Evolutionary conservation across 2,113 vertebrate species (phyloP).

Genomic region (Helogale parvula): DNA sequence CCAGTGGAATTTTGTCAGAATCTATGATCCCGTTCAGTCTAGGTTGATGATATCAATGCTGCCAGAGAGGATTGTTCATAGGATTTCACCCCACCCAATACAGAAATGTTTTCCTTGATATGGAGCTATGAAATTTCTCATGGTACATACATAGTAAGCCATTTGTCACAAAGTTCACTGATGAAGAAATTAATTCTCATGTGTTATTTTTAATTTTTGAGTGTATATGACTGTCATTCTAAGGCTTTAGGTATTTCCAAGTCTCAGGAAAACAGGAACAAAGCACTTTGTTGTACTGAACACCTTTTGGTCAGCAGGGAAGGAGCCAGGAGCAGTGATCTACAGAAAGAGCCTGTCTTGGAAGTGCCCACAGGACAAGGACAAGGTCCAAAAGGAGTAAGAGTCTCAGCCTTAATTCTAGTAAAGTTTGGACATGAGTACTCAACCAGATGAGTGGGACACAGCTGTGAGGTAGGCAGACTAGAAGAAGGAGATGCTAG

Average conservation of each 20-base stretch:
- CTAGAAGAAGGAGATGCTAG: not conserved
- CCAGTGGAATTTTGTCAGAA: slow-evolving; percentile 28
- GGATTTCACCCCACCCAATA: not conserved
- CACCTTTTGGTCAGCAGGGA: not conserved
- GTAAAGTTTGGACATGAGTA: not conserved
- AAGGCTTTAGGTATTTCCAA: not conserved
- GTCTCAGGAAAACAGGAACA: not conserved
- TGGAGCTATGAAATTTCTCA: not conserved
- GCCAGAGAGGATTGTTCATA: not conserved
- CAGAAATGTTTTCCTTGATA: not conserved
- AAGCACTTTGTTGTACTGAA: not conserved
- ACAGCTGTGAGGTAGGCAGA: not conserved
- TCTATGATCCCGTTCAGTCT: not conserved
- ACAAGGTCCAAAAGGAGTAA: not conserved
- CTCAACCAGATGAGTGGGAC: not conserved
- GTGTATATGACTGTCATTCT: not conserved
- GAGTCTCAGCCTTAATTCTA: not conserved
- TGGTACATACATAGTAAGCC: not conserved
- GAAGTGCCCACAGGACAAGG: not conserved
- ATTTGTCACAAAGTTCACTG: not conserved
- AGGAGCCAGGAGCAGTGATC: not conserved
- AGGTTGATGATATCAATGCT: not conserved
- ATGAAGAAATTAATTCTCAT: not conserved
- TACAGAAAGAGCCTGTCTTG: not conserved
- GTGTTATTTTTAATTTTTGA: not conserved